Evolutionary conservation across 2,888 invertebrate species (phyloP), one percentile per base, ranked within the genome.

Genomic region (Catocala fraxini): DNA sequence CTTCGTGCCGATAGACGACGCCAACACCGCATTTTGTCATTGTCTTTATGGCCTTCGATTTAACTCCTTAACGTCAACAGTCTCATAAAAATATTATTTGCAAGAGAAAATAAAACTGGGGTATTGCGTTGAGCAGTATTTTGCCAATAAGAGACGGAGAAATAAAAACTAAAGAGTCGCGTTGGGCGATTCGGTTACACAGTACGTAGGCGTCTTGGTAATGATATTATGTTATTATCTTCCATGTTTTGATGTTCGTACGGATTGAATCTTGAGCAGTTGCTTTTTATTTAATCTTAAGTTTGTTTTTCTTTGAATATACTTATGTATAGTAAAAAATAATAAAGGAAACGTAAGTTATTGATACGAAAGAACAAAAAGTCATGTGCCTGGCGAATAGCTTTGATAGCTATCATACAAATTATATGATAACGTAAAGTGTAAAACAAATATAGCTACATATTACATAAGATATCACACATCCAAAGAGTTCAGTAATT

Each of bases 1-100:
- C 81, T 81, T 76, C 73, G 58, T 61, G 71, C 68, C 60, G 62
- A 51, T 67, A 53, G 77, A 80, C 78, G 80, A 82, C 80, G 72
- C 68, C 77, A 65, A 77, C 65, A 57, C 59, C 48, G 65, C 51
- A 59, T 55, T 70, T 52, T 56, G 57, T 45, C 67, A 63, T 68
- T 64, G 43, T 56, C 52, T 68, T 66, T 71, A 69, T 59, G 12
- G 59, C 48, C 65, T 60, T 47, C 59, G 59, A 68, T 66, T 64
- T 63, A 51, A 71, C 57, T 70, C 62, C 52, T 63, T 52, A 61
- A 63, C 59, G 47, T 41, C 60, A 12, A 56, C 42, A 51, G 49
- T 43, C 42, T 63, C 47, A 56, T 72, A 72, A 68, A 73, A 70
- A 66, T 68, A 71, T 55, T 46, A 74, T 66, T 63, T 68, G 63